These are phyloP conservation scores for Australoheros scitulus DNA, from an alignment of 2,113 vertebrate genomes.

Conservation along the genomic window DNA sequence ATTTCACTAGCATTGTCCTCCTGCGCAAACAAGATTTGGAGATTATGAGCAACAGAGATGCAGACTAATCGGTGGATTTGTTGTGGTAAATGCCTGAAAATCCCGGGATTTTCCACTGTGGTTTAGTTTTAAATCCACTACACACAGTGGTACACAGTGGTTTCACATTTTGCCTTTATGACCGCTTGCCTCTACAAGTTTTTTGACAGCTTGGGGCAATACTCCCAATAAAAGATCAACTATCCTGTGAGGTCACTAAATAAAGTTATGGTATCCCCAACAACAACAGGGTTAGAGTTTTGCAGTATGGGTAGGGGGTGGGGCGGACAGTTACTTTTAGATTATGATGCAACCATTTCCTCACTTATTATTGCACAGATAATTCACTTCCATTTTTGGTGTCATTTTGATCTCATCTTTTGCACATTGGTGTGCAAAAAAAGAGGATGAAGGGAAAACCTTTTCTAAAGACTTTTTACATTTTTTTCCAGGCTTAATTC, in stretches of 20 bases:
- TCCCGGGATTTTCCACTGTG: constrained; percentile 58
- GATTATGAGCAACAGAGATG: constrained; percentile 64
- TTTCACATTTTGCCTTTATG: constrained; percentile 11
- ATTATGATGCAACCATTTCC: background rate
- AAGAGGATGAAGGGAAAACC: background rate
- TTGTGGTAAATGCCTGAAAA: constrained; percentile 64
- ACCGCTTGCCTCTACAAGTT: background rate
- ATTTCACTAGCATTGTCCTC: constrained; percentile 56
- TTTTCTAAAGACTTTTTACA: background rate
- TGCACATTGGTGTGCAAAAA: background rate
- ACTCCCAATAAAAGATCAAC: background rate
- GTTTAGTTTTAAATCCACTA: constrained; percentile 54
- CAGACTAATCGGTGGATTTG: constrained; percentile 71
- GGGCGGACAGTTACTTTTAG: background rate
- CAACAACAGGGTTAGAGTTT: background rate
- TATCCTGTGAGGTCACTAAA: background rate
- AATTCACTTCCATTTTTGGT: background rate
- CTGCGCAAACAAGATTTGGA: constrained; percentile 70
- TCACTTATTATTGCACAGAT: background rate
- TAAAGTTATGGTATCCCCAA: background rate
- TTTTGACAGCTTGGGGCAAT: background rate
- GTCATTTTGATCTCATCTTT: background rate
- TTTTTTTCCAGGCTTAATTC: background rate
- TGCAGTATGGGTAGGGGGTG: no score
- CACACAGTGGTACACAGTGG: constrained; percentile 6